phyloP scores from a whole-genome alignment of 2,113 vertebrate species.

The Thermophis baileyi region DNA sequence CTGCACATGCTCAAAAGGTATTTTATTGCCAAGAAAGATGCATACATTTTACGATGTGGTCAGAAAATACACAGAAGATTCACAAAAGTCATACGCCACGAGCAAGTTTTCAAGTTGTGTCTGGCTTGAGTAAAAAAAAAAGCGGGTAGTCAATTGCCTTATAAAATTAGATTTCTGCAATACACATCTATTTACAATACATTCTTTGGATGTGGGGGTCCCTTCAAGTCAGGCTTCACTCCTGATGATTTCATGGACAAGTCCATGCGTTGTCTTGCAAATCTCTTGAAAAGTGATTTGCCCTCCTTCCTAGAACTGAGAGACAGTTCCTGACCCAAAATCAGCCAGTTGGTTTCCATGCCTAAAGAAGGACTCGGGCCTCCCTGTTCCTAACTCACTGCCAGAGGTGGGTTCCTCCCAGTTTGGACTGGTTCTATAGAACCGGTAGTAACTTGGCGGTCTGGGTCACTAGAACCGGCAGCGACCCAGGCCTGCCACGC shows the following conservation, averaged over 20 bases:
- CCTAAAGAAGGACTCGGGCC: not conserved
- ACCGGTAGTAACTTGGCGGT: too few relatives aligned
- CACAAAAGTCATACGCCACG: not conserved
- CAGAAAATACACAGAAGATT: not conserved
- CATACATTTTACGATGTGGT: not conserved
- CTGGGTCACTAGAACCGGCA: too few relatives aligned
- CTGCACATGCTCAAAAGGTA: not conserved
- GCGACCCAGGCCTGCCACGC: too few relatives aligned
- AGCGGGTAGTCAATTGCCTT: not conserved
- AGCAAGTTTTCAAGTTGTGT: not conserved
- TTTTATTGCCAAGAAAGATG: not conserved
- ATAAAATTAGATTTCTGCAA: not conserved
- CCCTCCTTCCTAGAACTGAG: not conserved
- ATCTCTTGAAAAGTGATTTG: not conserved
- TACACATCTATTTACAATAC: not conserved
- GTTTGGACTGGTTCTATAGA: too few relatives aligned
- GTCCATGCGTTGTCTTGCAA: not conserved
- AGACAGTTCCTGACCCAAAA: not conserved
- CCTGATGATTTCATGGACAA: not conserved
- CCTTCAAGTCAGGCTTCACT: not conserved
- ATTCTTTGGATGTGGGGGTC: not conserved
- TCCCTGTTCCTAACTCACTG: not conserved
- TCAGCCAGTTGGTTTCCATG: not conserved
- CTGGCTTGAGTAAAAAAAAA: not conserved
- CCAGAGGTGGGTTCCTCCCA: too few relatives aligned